Evolutionary conservation across 1,140 invertebrate species (phyloP), one percentile per base, ranked within the genome.

Genomic region (Agraylea sexmaculata): DNA sequence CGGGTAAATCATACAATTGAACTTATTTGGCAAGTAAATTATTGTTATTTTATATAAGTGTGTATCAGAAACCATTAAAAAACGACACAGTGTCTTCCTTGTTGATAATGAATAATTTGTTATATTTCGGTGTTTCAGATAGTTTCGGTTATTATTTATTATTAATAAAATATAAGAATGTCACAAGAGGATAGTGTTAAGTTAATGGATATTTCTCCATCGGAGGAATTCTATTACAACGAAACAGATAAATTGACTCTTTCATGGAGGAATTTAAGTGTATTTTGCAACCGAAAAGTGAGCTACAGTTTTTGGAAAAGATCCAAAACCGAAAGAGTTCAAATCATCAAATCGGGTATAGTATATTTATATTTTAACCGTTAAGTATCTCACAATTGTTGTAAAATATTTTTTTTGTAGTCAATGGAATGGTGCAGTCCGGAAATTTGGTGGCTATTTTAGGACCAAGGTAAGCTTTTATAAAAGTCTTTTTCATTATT

Each of bases 361-460:
- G 3, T 22, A 19, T 27, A 8, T 20, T 36, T 7, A 19, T 7
- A 36, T 11, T 17, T 11, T 17, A 7, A 20, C 20, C 6, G 20
- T 36, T 8, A 17, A 6, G 10, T 36, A 17, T 43, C 6, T 12
- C 35, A 34, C 11, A 15, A 42, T 43, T 28, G 37, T 37, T 6
- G 11, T 37, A 15, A 31, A 22, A 33, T 22, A 20, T 50, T 42
- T 38, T 45, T 52, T 55, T 58, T 57, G 10, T 54, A 73, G 71
- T 70, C 13, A 73, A 61, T 54, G 71, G 71, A 21, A 56, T 64
- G 17, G 59, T 70, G 20, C 62, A 68, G 34, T 70, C 69, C 2
- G 71, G 71, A 35, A 68, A 69, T 51, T 57, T 73, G 46, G 63
- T 72, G 30, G 70, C 70, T 42, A 60, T 73, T 41, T 64, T 73